Conservation (phyloP, 2,797 vertebrate genomes). For the Lepilemur septentrionalis region DNA sequence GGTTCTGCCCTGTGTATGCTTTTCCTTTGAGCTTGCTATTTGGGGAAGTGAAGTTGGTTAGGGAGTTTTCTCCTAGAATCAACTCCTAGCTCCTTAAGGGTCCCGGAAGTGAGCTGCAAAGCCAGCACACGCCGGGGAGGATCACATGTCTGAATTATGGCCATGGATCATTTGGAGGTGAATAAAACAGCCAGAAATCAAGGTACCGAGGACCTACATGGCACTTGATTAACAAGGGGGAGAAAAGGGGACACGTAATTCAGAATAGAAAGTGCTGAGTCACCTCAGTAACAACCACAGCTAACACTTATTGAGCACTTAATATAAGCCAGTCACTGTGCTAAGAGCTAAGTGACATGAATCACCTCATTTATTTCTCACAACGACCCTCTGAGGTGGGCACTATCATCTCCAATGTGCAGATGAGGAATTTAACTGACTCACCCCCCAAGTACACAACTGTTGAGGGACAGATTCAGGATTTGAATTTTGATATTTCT, state of each 20-base stretch:
- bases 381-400: constrained; percentile 14
- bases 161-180: not conserved
- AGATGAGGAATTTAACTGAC: constrained; percentile 26
- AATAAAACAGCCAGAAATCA: constrained; percentile 10
- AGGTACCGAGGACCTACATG: not conserved
- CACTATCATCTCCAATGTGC: constrained; percentile 38
- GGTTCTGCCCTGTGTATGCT: not conserved
- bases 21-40: not conserved
- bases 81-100: not conserved
- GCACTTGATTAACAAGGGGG: not conserved
- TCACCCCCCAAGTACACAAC: not conserved
- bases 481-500: not conserved
- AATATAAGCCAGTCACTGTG: not conserved
- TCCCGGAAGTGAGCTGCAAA: not conserved
- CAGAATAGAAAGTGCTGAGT: constrained; percentile 46
- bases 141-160: not conserved
- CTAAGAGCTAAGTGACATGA: constrained; percentile 41
- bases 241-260: not conserved
- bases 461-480: not conserved
- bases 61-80: not conserved
- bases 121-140: not conserved
- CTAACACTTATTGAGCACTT: constrained; percentile 54
- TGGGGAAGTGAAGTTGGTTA: not conserved
- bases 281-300: constrained; percentile 35
- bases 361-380: constrained; percentile 35